phyloP scores from a whole-genome alignment of 2,888 invertebrate species.

The Ormyrus thymus region DNA sequence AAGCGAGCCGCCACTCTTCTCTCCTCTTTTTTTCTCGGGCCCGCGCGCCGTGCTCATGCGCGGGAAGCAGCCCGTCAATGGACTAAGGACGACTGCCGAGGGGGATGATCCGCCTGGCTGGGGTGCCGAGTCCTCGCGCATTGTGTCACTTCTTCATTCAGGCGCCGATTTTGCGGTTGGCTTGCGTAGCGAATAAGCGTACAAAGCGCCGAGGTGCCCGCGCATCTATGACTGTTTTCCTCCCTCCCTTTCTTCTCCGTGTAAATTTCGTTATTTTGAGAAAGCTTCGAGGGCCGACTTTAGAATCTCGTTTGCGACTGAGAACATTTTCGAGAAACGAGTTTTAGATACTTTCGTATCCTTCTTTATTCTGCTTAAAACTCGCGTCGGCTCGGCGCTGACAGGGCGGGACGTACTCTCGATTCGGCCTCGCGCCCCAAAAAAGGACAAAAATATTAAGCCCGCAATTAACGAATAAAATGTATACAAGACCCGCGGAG shows the following conservation, averaged over 20 bases:
- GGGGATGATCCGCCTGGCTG: slow-evolving; percentile 51
- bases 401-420: too few relatives aligned
- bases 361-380: too few relatives aligned
- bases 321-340: too few relatives aligned
- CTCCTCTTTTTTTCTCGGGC: slow-evolving; percentile 54
- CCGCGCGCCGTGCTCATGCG: slow-evolving; percentile 10
- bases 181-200: slow-evolving; percentile 72
- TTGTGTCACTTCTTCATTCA: slow-evolving; percentile 74
- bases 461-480: slow-evolving; percentile 22
- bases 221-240: background rate
- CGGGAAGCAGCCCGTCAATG: slow-evolving; percentile 29
- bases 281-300: too few relatives aligned
- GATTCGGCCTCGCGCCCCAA: background rate
- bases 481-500: background rate
- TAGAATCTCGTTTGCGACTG: too few relatives aligned
- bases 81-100: slow-evolving; percentile 58
- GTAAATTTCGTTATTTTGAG: background rate
- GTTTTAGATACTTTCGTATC: too few relatives aligned
- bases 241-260: background rate
- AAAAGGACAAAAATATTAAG: slow-evolving; percentile 1
- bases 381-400: too few relatives aligned
- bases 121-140: slow-evolving; percentile 46
- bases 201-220: slow-evolving; percentile 34
- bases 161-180: slow-evolving; percentile 74
- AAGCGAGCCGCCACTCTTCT: slow-evolving; percentile 63